phyloP scores from a whole-genome alignment of 2,888 invertebrate species.

The Agapostemon virescens region DNA sequence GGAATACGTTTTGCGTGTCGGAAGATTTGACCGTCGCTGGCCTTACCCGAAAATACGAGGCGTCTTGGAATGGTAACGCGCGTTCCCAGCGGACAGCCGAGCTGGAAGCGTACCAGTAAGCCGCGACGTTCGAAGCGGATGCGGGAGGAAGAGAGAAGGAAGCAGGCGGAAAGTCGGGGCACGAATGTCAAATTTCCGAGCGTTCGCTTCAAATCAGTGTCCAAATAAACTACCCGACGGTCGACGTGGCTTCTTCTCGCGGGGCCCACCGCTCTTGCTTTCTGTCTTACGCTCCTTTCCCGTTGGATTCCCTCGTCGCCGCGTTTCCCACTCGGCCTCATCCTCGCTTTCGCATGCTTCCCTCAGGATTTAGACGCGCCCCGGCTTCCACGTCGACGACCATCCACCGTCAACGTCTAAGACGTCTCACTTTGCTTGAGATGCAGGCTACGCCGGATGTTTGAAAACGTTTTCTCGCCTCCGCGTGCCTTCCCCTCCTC shows the following conservation, averaged over 20 bases:
- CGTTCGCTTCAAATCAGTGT: slow-evolving; percentile 76
- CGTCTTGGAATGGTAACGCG: slow-evolving; percentile 38
- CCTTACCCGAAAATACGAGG: slow-evolving; percentile 48
- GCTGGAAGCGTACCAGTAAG: slow-evolving; percentile 41
- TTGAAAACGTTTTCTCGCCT: slow-evolving; percentile 63
- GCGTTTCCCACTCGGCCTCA: slow-evolving; percentile 40
- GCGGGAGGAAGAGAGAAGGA: neutral
- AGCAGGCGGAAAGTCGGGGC: slow-evolving; percentile 57
- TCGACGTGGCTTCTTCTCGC: slow-evolving; percentile 68
- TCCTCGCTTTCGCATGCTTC: slow-evolving; percentile 28
- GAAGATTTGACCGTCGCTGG: slow-evolving; percentile 24
- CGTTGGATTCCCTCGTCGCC: slow-evolving; percentile 54
- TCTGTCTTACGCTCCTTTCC: slow-evolving; percentile 51
- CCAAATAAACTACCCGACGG: slow-evolving; percentile 69
- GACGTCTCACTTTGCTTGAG: slow-evolving; percentile 69
- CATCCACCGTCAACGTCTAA: slow-evolving; percentile 64
- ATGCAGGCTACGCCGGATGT: slow-evolving; percentile 60
- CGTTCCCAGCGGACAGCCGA: slow-evolving; percentile 41
- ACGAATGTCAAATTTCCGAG: slow-evolving; percentile 75
- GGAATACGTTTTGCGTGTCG: slow-evolving; percentile 41
- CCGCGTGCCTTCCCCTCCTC: neutral
- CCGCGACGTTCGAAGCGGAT: neutral
- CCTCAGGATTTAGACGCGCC: slow-evolving; percentile 39
- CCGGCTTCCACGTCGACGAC: slow-evolving; percentile 63
- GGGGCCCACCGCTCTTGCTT: slow-evolving; percentile 44